Conservation (phyloP, 2,113 vertebrate species). For the Oophaga pumilio region DNA sequence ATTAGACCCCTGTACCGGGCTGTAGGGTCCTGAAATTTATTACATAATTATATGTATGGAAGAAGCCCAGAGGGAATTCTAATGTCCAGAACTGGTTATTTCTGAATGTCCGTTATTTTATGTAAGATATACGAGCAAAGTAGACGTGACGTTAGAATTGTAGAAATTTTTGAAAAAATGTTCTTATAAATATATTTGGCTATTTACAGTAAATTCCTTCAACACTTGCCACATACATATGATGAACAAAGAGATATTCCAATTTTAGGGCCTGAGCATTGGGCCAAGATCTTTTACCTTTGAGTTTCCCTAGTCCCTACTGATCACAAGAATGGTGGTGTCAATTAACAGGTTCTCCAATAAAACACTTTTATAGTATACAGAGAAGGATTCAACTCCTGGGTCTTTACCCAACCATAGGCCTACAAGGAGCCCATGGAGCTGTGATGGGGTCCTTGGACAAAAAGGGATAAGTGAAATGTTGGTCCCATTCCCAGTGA, state of each 20-base stretch:
- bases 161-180: not conserved
- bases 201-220: not conserved
- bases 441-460: not conserved
- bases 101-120: not conserved
- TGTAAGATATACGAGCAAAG: not conserved
- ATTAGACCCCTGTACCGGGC: not conserved
- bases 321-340: too few relatives aligned
- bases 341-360: too few relatives aligned
- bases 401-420: not conserved
- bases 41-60: not conserved
- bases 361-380: too few relatives aligned
- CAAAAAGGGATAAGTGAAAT: not conserved
- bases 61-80: not conserved
- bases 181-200: not conserved
- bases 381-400: not conserved
- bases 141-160: not conserved
- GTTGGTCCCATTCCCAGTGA: not conserved
- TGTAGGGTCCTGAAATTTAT: slow-evolving; percentile 1
- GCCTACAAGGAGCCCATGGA: not conserved
- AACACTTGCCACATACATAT: not conserved
- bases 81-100: not conserved
- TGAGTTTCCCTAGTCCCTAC: too few relatives aligned
- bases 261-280: not conserved
- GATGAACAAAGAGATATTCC: not conserved
- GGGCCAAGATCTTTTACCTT: too few relatives aligned